phyloP scores from a whole-genome alignment of 2,888 invertebrate species.

The Cordylochernes scorpioides region DNA sequence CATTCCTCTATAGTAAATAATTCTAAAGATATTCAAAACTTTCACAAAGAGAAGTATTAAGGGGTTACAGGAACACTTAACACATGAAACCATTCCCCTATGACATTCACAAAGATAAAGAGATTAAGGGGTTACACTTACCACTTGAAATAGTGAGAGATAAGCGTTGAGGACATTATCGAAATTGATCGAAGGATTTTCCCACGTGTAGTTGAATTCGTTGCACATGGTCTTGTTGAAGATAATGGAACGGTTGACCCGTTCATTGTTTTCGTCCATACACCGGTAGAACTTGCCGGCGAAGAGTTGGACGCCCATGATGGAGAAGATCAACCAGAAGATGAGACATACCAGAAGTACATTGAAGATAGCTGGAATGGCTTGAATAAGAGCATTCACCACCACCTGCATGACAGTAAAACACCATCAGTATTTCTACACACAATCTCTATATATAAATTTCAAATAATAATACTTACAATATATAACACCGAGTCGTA shows the following conservation, averaged over 20 bases:
- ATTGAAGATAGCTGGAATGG: slow-evolving; percentile 97
- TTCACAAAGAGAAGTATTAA: too few relatives aligned
- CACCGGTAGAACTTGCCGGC: slow-evolving; percentile 89
- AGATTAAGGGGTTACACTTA: too few relatives aligned
- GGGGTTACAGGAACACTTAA: too few relatives aligned
- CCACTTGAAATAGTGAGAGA: slow-evolving; percentile 83
- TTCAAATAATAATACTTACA: too few relatives aligned
- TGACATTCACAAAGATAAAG: too few relatives aligned
- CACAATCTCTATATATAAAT: too few relatives aligned
- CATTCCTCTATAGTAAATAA: too few relatives aligned
- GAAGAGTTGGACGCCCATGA: slow-evolving; percentile 94
- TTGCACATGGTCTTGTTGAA: slow-evolving; percentile 57
- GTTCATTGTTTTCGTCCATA: slow-evolving; percentile 50
- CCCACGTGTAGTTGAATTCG: slow-evolving; percentile 56
- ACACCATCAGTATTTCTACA: too few relatives aligned
- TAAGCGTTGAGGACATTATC: slow-evolving; percentile 94
- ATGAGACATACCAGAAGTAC: slow-evolving; percentile 94
- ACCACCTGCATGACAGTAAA: slow-evolving; percentile 46
- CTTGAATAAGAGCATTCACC: slow-evolving; percentile 93
- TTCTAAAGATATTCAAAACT: too few relatives aligned
- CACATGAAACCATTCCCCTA: too few relatives aligned
- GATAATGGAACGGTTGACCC: slow-evolving; percentile 53
- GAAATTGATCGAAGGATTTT: slow-evolving; percentile 88
- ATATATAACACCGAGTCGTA: too few relatives aligned
- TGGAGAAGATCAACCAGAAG: slow-evolving; percentile 98